These are phyloP conservation scores for Callimorpha dominula DNA, from an alignment of 2,888 invertebrate species.

Conservation along the genomic window DNA sequence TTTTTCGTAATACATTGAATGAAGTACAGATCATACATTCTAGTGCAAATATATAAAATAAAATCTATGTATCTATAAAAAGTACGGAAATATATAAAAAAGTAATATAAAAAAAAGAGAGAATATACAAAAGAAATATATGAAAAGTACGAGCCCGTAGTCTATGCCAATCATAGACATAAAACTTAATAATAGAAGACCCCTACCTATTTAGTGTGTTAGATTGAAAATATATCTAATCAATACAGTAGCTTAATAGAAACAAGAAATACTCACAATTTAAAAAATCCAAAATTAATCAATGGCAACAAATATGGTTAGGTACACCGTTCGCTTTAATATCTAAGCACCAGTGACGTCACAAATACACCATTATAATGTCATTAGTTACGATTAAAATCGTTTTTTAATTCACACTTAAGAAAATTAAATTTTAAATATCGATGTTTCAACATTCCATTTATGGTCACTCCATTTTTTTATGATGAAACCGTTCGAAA, in stretches of 20 bases:
- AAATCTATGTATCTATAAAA: too few species aligned
- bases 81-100: too few species aligned
- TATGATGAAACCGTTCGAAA: neutral
- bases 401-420: slow-evolving; percentile 19
- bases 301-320: neutral
- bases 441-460: slow-evolving; percentile 7
- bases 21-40: too few species aligned
- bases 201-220: neutral
- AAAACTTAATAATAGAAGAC: neutral
- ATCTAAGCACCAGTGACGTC: slow-evolving; percentile 9
- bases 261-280: slow-evolving; percentile 33
- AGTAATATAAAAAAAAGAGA: too few species aligned
- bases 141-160: neutral
- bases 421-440: slow-evolving; percentile 13
- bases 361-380: slow-evolving; percentile 33
- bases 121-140: too few species aligned
- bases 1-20: too few species aligned
- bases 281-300: slow-evolving; percentile 18
- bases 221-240: neutral
- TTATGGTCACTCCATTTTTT: neutral
- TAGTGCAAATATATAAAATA: too few species aligned
- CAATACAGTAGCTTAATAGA: neutral
- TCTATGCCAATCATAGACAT: neutral
- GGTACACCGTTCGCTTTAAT: slow-evolving; percentile 8
- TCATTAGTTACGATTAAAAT: slow-evolving; percentile 35